Evolutionary conservation across 2,113 vertebrate species (phyloP), one percentile per base, ranked within the genome.

Genomic region (Anarrhichthys ocellatus): DNA sequence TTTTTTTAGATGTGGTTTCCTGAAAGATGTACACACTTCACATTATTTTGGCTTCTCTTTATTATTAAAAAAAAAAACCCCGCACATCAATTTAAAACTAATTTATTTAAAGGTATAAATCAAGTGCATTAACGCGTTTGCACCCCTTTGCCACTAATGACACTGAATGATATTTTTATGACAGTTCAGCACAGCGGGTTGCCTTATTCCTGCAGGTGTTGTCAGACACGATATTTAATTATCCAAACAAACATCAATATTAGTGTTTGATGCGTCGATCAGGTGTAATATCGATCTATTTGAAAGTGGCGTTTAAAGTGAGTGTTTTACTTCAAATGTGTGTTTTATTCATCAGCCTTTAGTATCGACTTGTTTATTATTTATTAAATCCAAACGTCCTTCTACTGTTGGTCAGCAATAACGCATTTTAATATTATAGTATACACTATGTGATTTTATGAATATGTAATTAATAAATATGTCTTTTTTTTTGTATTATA

Each of bases 311-410:
- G 72, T 46, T 65, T 44, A 67, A 64, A 40, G 75, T 18, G 56
- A 50, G 22, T 40, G 59, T 73, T 76, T 64, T 24, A 20, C 56
- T 80, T 18, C 40, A 80, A 71, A 83, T 73, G 36, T 27, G 34
- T 66, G 50, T 78, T 83, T 80, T 76, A 81, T 85, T 90, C 27
- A 83, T 73, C 27, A 50, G 46, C 44, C n/a, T 82, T 87, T 72
- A 34, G 15, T 7, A 61, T 11, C 70, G 40, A 40, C 50, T 62
- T 62, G 50, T 83, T 80, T 80, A 79, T 83, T 66, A 80, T 85
- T 80, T 50, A 85, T 67, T 58, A 38, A 17, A 76, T 58, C 6
- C 40, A 76, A 67, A 71, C 65, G 44, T 54, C 14, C 48, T 44
- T 82, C 38, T 64, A 0, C 32, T 58, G 22, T 24, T 70, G 29